phyloP scores from a whole-genome alignment of 2,888 invertebrate species.

The Lasioglossum villosulum region DNA sequence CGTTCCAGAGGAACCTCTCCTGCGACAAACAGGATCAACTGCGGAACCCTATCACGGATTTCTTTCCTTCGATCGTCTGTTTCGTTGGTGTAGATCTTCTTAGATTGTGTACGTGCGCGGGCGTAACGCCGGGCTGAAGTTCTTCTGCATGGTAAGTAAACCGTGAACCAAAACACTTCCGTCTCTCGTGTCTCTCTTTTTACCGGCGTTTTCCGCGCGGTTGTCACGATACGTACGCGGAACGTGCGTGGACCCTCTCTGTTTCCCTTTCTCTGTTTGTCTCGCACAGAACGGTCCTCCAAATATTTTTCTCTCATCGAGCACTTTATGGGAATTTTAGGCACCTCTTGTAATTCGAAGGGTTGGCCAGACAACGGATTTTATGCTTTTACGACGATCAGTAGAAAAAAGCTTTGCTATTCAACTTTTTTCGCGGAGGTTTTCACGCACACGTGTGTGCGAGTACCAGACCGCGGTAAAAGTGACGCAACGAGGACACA shows the following conservation, averaged over 20 bases:
- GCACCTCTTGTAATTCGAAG: no score
- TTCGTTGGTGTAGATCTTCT: conserved; percentile 48
- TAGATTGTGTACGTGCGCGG: conserved; percentile 58
- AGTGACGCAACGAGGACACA: conserved; percentile 58
- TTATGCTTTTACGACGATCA: no score
- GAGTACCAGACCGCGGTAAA: conserved; percentile 35
- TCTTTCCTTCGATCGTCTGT: conserved; percentile 12
- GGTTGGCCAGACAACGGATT: no score
- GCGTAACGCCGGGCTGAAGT: conserved; percentile 63
- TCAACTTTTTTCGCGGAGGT: conserved; percentile 17
- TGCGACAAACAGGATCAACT: conserved; percentile 35
- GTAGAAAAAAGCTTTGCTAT: no score
- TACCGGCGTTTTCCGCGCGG: background rate
- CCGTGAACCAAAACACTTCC: background rate
- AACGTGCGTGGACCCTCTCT: background rate
- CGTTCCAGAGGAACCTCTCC: conserved; percentile 22
- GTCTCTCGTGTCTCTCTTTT: background rate
- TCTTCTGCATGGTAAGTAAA: conserved; percentile 71
- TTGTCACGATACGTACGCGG: conserved; percentile 16
- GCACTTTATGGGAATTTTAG: no score
- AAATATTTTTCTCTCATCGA: no score
- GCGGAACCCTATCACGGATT: conserved; percentile 60
- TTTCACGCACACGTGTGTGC: conserved; percentile 61
- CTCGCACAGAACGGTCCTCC: no score
- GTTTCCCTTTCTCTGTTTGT: background rate